Conservation (phyloP, 2,888 invertebrate genomes). For the Folsomia candida region DNA sequence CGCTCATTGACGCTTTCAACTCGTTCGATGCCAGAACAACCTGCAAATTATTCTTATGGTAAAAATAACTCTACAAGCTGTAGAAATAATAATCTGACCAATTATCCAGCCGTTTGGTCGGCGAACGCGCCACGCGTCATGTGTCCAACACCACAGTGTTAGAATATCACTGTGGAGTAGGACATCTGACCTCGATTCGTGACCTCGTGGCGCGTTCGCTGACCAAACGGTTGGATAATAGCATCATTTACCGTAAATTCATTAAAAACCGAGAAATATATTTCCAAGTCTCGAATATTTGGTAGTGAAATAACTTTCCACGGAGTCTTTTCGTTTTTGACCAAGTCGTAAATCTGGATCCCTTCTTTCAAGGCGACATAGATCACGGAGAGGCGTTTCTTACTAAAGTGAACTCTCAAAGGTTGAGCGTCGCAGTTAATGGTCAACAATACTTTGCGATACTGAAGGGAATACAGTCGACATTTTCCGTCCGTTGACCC, state of each 20-base stretch:
- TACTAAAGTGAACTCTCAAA: conserved; percentile 40
- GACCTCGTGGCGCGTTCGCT: too few relatives aligned
- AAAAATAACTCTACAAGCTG: not conserved
- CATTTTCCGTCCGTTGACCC: conserved; percentile 42
- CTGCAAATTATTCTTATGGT: conserved; percentile 8
- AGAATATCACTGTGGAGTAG: too few relatives aligned
- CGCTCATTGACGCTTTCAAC: not conserved
- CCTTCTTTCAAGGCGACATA: conserved; percentile 40
- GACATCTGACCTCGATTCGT: too few relatives aligned
- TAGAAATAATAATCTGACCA: not conserved
- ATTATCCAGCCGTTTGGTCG: too few relatives aligned
- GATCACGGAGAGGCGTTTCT: conserved; percentile 32
- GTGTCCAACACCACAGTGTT: too few relatives aligned
- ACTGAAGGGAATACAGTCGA: conserved; percentile 38
- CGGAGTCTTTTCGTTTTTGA: conserved; percentile 40
- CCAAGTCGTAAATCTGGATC: conserved; percentile 41
- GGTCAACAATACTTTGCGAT: conserved; percentile 35
- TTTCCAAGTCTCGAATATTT: conserved; percentile 36
- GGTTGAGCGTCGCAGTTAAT: conserved; percentile 35
- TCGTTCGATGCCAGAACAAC: conserved; percentile 12
- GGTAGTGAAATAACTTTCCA: conserved; percentile 40
- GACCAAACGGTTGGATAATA: too few relatives aligned
- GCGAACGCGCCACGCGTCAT: too few relatives aligned
- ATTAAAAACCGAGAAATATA: conserved; percentile 28
- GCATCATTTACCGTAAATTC: conserved; percentile 38